Evolutionary conservation across 2,888 invertebrate genomes (phyloP).

Genomic region (Diarsia mendica): DNA sequence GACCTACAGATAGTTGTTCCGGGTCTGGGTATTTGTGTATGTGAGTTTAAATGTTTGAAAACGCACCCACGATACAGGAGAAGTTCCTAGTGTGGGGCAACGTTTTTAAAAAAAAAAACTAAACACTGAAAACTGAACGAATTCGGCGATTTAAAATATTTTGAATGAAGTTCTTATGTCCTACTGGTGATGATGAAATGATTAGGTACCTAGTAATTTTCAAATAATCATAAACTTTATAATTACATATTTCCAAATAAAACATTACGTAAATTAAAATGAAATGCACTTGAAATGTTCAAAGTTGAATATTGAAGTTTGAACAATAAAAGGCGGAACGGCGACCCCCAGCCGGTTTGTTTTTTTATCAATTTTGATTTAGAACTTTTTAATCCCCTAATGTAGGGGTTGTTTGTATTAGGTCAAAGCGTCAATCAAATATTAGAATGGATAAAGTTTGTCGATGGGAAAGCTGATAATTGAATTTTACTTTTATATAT

Average conservation of each 20-base stretch:
- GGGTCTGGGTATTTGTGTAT: too few relatives aligned
- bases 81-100: too few relatives aligned
- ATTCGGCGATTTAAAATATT: not conserved
- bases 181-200: not conserved
- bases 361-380: slow-evolving; percentile 52
- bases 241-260: too few relatives aligned
- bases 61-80: too few relatives aligned
- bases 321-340: slow-evolving; percentile 41
- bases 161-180: not conserved
- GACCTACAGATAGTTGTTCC: too few relatives aligned
- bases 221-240: not conserved
- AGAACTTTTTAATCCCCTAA: slow-evolving; percentile 30
- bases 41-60: too few relatives aligned
- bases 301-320: slow-evolving; percentile 33
- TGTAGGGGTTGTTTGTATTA: slow-evolving; percentile 41
- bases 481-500: not conserved
- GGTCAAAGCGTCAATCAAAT: slow-evolving; percentile 23
- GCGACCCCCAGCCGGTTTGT: slow-evolving; percentile 18
- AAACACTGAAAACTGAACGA: not conserved
- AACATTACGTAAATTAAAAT: slow-evolving; percentile 31
- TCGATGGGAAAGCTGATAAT: not conserved
- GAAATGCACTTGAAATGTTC: slow-evolving; percentile 30
- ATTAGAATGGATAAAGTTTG: not conserved
- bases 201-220: not conserved
- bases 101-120: too few relatives aligned